A percentile compares a stretch with the other conserved stretches of the same genome.
phyloP scores from a whole-genome alignment of 2,888 invertebrate species.

The Torymus tubicola region DNA sequence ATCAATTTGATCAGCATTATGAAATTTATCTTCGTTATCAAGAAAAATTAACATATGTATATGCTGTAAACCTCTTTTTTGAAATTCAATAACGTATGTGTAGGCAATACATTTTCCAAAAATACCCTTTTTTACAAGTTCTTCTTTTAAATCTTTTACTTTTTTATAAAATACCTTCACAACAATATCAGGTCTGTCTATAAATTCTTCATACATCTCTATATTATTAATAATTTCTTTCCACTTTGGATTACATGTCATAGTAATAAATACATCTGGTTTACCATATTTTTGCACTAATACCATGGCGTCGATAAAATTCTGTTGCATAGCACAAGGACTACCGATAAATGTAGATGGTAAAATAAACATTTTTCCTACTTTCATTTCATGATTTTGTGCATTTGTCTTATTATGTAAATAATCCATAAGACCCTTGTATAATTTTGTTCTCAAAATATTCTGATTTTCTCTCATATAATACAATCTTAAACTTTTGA shows the following conservation, averaged over 20 bases:
- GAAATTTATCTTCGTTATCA: too few relatives aligned
- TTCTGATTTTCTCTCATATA: neutral
- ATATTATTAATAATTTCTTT: constrained; percentile 70
- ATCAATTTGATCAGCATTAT: neutral
- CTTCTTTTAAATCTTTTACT: neutral
- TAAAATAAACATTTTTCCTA: constrained; percentile 67
- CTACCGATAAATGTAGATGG: constrained; percentile 68
- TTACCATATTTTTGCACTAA: constrained; percentile 66
- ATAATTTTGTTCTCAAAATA: too few relatives aligned
- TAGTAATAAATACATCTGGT: too few relatives aligned
- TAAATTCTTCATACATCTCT: constrained; percentile 59
- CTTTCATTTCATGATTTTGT: constrained; percentile 42
- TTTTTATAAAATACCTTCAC: constrained; percentile 56
- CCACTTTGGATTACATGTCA: constrained; percentile 45
- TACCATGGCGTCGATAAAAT: constrained; percentile 74
- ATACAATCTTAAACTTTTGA: neutral
- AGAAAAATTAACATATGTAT: too few relatives aligned
- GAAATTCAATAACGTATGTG: too few relatives aligned
- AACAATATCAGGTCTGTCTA: constrained; percentile 70
- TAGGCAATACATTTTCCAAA: too few relatives aligned
- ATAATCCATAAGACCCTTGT: too few relatives aligned
- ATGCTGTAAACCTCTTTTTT: too few relatives aligned
- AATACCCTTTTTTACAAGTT: constrained; percentile 63
- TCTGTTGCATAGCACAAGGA: constrained; percentile 69
- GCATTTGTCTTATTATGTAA: neutral